A percentile compares a stretch with the other conserved stretches of the same genome.
Evolutionary conservation across 53 echinoderm and acorn worm genomes (phyloP).

Genomic region (Zoroaster sp.): DNA sequence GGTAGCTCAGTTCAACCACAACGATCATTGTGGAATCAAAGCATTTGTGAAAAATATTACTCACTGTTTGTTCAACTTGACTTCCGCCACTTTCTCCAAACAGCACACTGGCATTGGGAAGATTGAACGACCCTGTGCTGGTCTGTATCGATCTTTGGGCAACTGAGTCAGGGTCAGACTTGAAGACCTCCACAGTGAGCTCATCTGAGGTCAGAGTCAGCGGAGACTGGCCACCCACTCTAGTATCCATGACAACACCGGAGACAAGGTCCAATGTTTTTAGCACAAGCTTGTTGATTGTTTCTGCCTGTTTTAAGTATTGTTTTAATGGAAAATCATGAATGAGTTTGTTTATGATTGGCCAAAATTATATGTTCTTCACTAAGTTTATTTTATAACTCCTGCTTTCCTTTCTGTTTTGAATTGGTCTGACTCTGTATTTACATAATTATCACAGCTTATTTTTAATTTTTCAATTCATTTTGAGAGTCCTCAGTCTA

Average conservation of each 20-base stretch:
- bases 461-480: too few species aligned
- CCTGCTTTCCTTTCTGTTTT: too few species aligned
- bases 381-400: too few species aligned
- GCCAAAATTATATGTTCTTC: too few species aligned
- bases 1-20: too few species aligned
- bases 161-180: conserved; percentile 25
- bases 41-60: background rate
- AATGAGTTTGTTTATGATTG: too few species aligned
- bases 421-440: too few species aligned
- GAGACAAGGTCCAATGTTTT: conserved; percentile 25
- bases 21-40: too few species aligned
- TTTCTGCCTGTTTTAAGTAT: conserved; percentile 41
- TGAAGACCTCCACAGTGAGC: conserved; percentile 55
- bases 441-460: too few species aligned
- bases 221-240: conserved; percentile 55
- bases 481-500: too few species aligned
- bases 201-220: conserved; percentile 15
- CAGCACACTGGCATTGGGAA: conserved; percentile 40
- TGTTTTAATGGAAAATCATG: too few species aligned
- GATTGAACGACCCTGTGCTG: conserved; percentile 24
- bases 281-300: conserved; percentile 44
- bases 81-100: conserved; percentile 26
- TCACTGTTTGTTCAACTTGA: conserved; percentile 29
- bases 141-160: background rate
- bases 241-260: background rate